Evolutionary conservation across 2,888 invertebrate genomes (phyloP).

Genomic region (Synergus gifuensis): DNA sequence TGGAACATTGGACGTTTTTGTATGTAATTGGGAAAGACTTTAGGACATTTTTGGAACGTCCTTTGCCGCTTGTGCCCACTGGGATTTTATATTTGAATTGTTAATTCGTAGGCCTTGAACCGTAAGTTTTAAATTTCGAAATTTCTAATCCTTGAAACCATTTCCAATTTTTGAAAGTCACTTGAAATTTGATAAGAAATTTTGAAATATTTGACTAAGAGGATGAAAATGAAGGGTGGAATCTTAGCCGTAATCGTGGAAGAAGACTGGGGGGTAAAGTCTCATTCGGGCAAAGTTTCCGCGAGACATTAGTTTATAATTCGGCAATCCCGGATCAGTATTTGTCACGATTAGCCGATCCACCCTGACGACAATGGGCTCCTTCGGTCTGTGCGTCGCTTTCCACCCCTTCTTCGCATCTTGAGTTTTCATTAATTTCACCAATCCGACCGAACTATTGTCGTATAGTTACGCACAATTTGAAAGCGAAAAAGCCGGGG

Average conservation of each 20-base stretch:
- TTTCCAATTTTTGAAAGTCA: no score
- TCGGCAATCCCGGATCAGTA: conserved; percentile 76
- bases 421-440: conserved; percentile 74
- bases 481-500: conserved; percentile 68
- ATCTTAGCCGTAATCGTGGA: not conserved
- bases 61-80: no score
- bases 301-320: conserved; percentile 76
- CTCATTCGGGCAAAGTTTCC: conserved; percentile 68
- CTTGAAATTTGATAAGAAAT: no score
- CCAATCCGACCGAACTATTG: conserved; percentile 72
- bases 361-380: conserved; percentile 56
- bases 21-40: no score
- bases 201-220: not conserved
- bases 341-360: conserved; percentile 77
- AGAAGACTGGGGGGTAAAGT: conserved; percentile 57
- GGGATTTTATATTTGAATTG: no score
- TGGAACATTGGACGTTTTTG: no score
- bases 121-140: no score
- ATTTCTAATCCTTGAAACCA: no score
- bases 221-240: not conserved
- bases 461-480: conserved; percentile 74
- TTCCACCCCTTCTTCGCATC: conserved; percentile 58
- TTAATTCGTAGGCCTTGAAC: no score
- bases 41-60: no score
- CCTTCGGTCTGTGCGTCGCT: conserved; percentile 57